Evolutionary conservation across 2,888 invertebrate species (phyloP), one percentile per base, ranked within the genome.

Genomic region (Pteria penguin): DNA sequence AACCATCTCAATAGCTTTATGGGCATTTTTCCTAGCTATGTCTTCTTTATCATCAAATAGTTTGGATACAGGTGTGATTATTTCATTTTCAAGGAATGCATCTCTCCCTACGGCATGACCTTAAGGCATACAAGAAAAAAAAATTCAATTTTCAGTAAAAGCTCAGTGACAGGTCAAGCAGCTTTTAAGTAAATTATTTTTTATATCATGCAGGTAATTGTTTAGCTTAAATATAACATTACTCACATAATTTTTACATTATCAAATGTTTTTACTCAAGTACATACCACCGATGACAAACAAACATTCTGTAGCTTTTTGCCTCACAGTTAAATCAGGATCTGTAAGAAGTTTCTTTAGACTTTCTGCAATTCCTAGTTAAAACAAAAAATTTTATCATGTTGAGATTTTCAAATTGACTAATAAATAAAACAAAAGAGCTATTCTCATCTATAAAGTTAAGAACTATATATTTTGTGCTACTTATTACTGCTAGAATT

Each of bases 21-120:
- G 92, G 45, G 91, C 90, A 85, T 92, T 91, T 82, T 87, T 87
- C 54, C 92, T 84, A 2, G 89, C 90, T 78, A 91, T 89, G 69
- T 90, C 89, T 69, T 91, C 91, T 65, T 82, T 81, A 77, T 92
- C 92, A 82, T 92, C 87, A 82, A 92, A 92, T 54, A 92, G 69
- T 66, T 85, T 81, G 4, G 92, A 86, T 55, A 92, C 79, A 29
- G 90, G 89, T 45, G 82, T 76, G 68, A 92, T 89, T 3, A 92
- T 88, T 11, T 82, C 86, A 72, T 88, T 78, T 14, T 89, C 87
- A 54, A 92, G 76, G 70, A 92, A 90, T 14, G 91, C 90, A 75
- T 90, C 89, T 79, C 92, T 82, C 4, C 92, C 92, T 75, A 92
- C 85, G n/a, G 91, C 90, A 86, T 92, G 91, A 72, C 88, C 91